Conservation (phyloP, 2,113 vertebrate genomes). For the Lucifuga dentata region DNA sequence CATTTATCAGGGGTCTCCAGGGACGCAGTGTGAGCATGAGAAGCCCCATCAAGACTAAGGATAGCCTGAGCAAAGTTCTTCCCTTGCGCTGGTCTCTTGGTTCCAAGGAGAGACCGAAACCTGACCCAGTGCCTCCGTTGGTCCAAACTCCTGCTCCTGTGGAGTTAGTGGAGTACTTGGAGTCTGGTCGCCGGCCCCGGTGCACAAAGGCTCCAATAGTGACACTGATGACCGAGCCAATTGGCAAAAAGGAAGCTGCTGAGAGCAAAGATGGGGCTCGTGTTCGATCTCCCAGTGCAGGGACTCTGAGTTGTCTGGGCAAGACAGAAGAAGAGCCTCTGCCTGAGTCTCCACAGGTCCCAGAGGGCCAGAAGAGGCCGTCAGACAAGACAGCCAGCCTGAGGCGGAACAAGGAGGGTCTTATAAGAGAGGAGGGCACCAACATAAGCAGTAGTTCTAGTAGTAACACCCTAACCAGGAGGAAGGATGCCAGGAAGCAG, state of each 20-base stretch:
- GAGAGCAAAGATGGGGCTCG: slow-evolving; percentile 21
- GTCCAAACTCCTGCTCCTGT: slow-evolving; percentile 58
- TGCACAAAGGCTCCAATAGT: slow-evolving; percentile 85
- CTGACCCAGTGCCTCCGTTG: slow-evolving; percentile 64
- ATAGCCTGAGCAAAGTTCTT: slow-evolving; percentile 80
- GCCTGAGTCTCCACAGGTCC: slow-evolving; percentile 16
- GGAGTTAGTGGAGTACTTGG: slow-evolving; percentile 90
- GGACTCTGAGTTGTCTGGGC: slow-evolving; percentile 43
- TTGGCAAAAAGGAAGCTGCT: slow-evolving; percentile 73
- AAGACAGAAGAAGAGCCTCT: slow-evolving; percentile 7
- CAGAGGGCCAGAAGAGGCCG: slow-evolving; percentile 63
- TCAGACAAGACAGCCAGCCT: slow-evolving; percentile 59
- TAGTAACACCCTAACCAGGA: slow-evolving; percentile 75
- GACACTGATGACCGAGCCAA: slow-evolving; percentile 66
- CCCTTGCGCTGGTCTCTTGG: slow-evolving; percentile 87
- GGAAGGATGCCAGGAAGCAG: slow-evolving; percentile 66
- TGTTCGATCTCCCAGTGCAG: slow-evolving; percentile 36
- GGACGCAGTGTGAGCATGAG: slow-evolving; percentile 87
- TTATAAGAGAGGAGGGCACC: slow-evolving; percentile 64
- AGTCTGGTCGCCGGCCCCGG: slow-evolving; percentile 89
- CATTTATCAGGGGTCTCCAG: slow-evolving; percentile 79
- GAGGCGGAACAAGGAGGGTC: slow-evolving; percentile 68
- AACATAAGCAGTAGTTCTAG: slow-evolving; percentile 55
- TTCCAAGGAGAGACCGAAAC: slow-evolving; percentile 76
- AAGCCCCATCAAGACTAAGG: slow-evolving; percentile 75